Evolutionary conservation across 2,888 invertebrate species (phyloP).

Genomic region (Eueremaeus valkanovi): DNA sequence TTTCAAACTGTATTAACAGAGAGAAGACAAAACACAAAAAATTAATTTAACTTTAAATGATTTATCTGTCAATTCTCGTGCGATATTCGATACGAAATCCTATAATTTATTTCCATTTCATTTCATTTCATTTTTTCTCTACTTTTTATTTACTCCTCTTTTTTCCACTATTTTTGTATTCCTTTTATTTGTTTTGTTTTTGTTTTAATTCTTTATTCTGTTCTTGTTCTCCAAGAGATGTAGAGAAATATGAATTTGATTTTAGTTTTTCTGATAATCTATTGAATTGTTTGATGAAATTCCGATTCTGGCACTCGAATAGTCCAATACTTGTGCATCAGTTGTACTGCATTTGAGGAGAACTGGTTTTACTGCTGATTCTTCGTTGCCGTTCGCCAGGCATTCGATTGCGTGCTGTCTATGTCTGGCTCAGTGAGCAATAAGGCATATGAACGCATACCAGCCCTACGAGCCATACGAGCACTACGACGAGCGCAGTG

Average conservation of each 20-base stretch:
- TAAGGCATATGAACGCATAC: slow-evolving; percentile 7
- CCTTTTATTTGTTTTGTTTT: neutral
- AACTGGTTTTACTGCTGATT: slow-evolving; percentile 18
- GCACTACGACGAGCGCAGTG: too few species aligned
- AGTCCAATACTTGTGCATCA: neutral
- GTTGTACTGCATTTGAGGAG: neutral
- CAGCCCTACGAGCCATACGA: too few species aligned
- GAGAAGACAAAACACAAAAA: neutral
- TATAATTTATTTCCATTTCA: neutral
- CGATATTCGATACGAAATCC: neutral
- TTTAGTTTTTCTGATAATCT: neutral
- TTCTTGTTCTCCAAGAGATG: neutral
- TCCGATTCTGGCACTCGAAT: neutral
- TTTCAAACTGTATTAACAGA: neutral
- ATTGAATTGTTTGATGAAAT: slow-evolving; percentile 27
- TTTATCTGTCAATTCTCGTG: neutral
- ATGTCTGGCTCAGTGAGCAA: slow-evolving; percentile 30
- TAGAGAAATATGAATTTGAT: slow-evolving; percentile 21
- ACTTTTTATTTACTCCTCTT: neutral
- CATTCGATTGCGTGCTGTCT: slow-evolving; percentile 24
- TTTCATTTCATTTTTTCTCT: neutral
- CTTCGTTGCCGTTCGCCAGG: slow-evolving; percentile 14
- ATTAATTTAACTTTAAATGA: slow-evolving; percentile 1
- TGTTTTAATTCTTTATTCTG: neutral
- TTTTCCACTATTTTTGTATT: neutral